Evolutionary conservation across 1,140 invertebrate genomes (phyloP), one percentile per base, ranked within the genome.

Genomic region (Linepithema humile): DNA sequence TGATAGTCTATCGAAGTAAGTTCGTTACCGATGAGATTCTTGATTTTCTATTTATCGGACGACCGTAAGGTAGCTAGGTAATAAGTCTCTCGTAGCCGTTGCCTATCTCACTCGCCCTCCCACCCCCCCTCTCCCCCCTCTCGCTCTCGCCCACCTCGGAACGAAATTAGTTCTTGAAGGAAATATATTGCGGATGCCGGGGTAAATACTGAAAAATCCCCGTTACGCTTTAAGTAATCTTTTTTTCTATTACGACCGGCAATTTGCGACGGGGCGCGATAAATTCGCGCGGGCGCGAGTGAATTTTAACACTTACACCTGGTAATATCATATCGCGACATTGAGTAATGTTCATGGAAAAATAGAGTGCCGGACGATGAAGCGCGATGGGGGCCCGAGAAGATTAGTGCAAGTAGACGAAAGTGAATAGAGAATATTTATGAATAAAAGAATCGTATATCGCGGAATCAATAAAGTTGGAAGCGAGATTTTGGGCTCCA

Each of bases 1-100:
- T 80, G 75, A 80, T 80, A 80, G 75, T 80, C 75, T 80, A 80
- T 80, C 75, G 75, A 80, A 80, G 75, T 80, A 80, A 80, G 75
- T 80, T 80, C 75, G 75, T 80, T 80, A 80, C 75, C 75, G 75
- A 80, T 80, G 75, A 80, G 75, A 80, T 80, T 80, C 75, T 80
- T 80, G 75, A 80, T 80, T 80, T 80, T 80, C 75, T 80, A 80
- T 80, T 80, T 80, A 80, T 80, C 64, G 64, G 48, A 35, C 65
- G 75, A 80, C 75, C 64, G 75, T 80, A 80, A 80, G 64, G 75
- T 53, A 80, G 75, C 64, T 43, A 43, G 64, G 75, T 80, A 80
- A 80, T 80, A 80, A 80, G 75, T 80, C 62, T 80, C 64, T 17
- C 75, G 64, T 69, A 80, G 75, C 64, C 64, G 48, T 80, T 80